Percentiles rank a stretch among this genome's conserved stretches.
Conservation (phyloP, 2,888 invertebrate species). For the Tolmerus cingulatus region DNA sequence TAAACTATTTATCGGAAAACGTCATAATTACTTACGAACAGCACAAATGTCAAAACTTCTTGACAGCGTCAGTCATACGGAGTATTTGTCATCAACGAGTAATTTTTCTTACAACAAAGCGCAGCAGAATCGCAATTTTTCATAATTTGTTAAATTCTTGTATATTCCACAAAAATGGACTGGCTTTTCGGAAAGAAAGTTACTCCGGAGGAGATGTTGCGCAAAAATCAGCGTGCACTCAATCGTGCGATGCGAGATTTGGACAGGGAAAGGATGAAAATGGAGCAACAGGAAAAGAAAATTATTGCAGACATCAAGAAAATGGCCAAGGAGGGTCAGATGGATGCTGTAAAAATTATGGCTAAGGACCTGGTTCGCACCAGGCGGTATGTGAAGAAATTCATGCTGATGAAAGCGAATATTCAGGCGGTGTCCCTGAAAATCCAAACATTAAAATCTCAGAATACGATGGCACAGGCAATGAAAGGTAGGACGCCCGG, state of each 20-base stretch:
- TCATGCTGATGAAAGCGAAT: slow-evolving; percentile 99
- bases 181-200: slow-evolving; percentile 96
- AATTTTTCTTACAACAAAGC: background rate
- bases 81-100: slow-evolving; percentile 14
- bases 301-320: slow-evolving; percentile 98
- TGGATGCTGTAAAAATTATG: slow-evolving; percentile 99
- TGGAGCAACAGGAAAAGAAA: slow-evolving; percentile 99
- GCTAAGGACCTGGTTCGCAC: slow-evolving; percentile 98
- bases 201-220: slow-evolving; percentile 96
- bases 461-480: slow-evolving; percentile 99
- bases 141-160: background rate
- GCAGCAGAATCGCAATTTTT: background rate
- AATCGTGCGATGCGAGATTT: slow-evolving; percentile 98
- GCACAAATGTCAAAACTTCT: background rate
- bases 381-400: slow-evolving; percentile 94
- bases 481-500: slow-evolving; percentile 77
- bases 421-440: slow-evolving; percentile 97
- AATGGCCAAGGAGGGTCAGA: slow-evolving; percentile 98
- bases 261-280: slow-evolving; percentile 90
- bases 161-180: slow-evolving; percentile 69
- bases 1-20: background rate
- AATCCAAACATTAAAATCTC: slow-evolving; percentile 96
- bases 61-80: background rate
- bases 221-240: slow-evolving; percentile 96
- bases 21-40: background rate